phyloP scores from a whole-genome alignment of 2,888 invertebrate genomes.

The Apamea epomidion region DNA sequence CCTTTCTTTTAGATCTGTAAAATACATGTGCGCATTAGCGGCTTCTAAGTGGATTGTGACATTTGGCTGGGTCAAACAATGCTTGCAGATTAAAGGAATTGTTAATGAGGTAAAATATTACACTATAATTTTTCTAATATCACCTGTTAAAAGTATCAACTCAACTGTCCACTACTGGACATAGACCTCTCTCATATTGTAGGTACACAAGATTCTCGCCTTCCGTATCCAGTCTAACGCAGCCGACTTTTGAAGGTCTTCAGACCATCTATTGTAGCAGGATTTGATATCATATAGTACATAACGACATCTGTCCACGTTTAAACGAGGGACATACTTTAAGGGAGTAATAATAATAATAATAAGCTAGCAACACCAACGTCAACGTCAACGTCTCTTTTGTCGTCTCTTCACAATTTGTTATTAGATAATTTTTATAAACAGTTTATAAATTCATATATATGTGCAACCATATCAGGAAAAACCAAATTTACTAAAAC shows the following conservation, averaged over 20 bases:
- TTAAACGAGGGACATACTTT: too few species aligned
- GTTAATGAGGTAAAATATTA: constrained; percentile 85
- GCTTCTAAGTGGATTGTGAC: constrained; percentile 91
- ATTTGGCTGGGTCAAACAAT: constrained; percentile 89
- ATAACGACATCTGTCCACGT: neutral
- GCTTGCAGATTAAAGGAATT: constrained; percentile 80
- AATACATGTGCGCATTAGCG: constrained; percentile 90
- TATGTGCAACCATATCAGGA: too few species aligned
- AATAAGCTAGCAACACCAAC: too few species aligned
- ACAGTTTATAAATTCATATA: too few species aligned
- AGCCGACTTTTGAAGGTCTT: neutral
- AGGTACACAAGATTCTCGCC: neutral
- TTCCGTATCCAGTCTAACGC: neutral
- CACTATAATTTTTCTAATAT: neutral
- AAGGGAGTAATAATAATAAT: too few species aligned
- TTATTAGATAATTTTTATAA: too few species aligned
- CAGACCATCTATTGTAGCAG: neutral
- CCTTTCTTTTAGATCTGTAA: constrained; percentile 82
- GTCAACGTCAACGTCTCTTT: too few species aligned
- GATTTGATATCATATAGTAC: neutral
- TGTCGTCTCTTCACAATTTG: too few species aligned
- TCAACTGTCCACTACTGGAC: neutral
- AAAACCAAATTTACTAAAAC: too few species aligned
- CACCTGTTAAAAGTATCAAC: neutral
- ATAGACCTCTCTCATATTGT: too few species aligned